Percentiles rank a stretch among this genome's conserved stretches.
phyloP scores from a whole-genome alignment of 92 coral and sea anemone species.

The Parazoanthus swiftii region DNA sequence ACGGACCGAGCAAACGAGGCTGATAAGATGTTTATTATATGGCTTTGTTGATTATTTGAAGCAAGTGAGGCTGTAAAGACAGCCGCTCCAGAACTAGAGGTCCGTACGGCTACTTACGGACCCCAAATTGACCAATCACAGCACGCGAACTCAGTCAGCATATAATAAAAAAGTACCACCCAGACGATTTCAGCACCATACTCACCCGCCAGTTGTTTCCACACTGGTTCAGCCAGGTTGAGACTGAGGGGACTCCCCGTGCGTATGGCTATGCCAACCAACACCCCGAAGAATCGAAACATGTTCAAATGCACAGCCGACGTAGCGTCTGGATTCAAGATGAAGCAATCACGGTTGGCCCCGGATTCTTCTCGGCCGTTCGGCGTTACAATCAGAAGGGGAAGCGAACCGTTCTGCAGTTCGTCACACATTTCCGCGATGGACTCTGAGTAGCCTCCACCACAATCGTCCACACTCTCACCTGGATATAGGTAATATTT shows the following conservation, averaged over 20 bases:
- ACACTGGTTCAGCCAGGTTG: constrained; percentile 94
- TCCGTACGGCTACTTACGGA: no score
- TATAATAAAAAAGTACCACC: no score
- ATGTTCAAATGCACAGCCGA: constrained; percentile 77
- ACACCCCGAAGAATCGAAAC: constrained; percentile 90
- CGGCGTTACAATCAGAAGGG: constrained; percentile 91
- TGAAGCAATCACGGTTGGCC: constrained; percentile 98
- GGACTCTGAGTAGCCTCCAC: constrained; percentile 98
- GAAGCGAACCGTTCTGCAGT: constrained; percentile 96
- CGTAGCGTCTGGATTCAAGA: constrained; percentile 84
- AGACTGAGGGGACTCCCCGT: constrained; percentile 98
- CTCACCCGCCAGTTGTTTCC: constrained; percentile 95
- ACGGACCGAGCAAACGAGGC: no score
- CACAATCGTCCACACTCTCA: constrained; percentile 98
- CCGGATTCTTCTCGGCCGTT: constrained; percentile 99
- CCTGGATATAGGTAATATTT: not conserved
- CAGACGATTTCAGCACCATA: not conserved
- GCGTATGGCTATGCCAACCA: constrained; percentile 94
- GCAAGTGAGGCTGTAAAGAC: no score
- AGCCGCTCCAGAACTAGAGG: no score
- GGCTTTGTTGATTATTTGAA: no score
- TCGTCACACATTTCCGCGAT: constrained; percentile 99
- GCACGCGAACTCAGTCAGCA: no score
- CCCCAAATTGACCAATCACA: no score
- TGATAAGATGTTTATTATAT: no score